These are phyloP conservation scores for Cebus imitator DNA, from an alignment of 2,113 vertebrate genomes.

Conservation along the genomic window DNA sequence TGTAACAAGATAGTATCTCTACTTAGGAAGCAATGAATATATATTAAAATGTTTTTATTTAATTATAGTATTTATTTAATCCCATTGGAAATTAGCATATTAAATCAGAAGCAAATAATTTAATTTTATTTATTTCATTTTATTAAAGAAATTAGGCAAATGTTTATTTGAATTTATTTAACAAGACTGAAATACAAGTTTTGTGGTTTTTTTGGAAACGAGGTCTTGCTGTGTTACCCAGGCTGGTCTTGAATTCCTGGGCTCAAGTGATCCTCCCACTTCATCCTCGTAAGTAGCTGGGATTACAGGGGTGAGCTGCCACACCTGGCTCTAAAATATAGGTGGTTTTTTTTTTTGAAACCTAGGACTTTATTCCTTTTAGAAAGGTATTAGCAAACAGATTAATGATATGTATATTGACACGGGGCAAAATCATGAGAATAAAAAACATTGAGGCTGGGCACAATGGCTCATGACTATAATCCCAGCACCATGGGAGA, in stretches of 20 bases:
- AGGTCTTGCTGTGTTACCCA: too few relatives aligned
- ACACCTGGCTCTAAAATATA: too few relatives aligned
- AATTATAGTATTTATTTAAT: slow-evolving; percentile 45
- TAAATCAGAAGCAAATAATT: slow-evolving; percentile 28
- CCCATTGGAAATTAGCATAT: slow-evolving; percentile 37
- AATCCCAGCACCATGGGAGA: not conserved
- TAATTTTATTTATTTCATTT: slow-evolving; percentile 23
- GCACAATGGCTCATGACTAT: not conserved
- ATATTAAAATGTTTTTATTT: slow-evolving; percentile 45
- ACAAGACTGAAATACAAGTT: not conserved
- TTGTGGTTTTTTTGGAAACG: not conserved
- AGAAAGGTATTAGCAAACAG: not conserved
- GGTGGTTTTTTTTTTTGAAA: not conserved
- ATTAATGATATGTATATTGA: not conserved
- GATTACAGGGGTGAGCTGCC: too few relatives aligned
- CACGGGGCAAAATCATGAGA: not conserved
- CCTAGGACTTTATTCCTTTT: not conserved
- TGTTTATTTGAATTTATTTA: not conserved
- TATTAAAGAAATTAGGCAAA: not conserved
- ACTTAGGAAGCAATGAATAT: not conserved
- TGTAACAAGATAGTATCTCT: not conserved
- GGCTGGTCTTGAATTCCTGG: too few relatives aligned
- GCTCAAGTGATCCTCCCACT: too few relatives aligned
- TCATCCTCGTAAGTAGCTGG: too few relatives aligned
- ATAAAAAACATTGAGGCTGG: not conserved